Evolutionary conservation across 2,113 vertebrate species (phyloP).

Genomic region (Pseudorectes ferrugineus): DNA sequence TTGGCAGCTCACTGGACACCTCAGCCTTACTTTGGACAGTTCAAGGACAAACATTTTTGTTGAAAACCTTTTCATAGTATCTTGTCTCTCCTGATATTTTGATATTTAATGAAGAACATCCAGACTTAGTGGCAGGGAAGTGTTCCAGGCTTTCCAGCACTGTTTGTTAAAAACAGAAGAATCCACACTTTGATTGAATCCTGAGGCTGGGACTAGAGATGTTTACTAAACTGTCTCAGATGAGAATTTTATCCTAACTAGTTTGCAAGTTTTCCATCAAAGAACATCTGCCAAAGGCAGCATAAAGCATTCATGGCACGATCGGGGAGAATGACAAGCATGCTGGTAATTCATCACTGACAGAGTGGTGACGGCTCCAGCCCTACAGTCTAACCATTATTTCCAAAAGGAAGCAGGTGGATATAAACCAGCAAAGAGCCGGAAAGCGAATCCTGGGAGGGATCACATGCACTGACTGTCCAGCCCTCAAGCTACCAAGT

Average conservation of each 20-base stretch:
- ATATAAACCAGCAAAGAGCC: background rate
- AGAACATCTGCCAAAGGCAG: conserved; percentile 9
- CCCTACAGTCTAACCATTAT: background rate
- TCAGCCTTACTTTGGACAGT: background rate
- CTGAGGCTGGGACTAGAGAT: background rate
- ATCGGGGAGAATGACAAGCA: background rate
- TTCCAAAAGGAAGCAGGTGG: conserved; percentile 30
- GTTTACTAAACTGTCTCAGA: background rate
- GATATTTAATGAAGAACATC: background rate
- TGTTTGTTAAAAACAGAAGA: background rate
- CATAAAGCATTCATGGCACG: background rate
- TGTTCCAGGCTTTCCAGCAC: background rate
- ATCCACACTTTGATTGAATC: background rate
- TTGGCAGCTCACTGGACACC: background rate
- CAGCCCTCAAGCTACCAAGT: background rate
- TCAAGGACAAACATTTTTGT: background rate
- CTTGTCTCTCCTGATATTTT: background rate
- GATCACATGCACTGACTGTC: background rate
- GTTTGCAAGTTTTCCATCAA: background rate
- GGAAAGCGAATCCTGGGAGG: background rate
- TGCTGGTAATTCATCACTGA: conserved; percentile 22
- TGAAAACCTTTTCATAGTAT: background rate
- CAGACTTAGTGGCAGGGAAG: background rate
- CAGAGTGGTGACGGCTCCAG: background rate
- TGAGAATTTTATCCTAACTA: background rate